Base-by-base conservation (phyloP, 2,888 invertebrate genomes). In the Erebia ligea region DNA sequence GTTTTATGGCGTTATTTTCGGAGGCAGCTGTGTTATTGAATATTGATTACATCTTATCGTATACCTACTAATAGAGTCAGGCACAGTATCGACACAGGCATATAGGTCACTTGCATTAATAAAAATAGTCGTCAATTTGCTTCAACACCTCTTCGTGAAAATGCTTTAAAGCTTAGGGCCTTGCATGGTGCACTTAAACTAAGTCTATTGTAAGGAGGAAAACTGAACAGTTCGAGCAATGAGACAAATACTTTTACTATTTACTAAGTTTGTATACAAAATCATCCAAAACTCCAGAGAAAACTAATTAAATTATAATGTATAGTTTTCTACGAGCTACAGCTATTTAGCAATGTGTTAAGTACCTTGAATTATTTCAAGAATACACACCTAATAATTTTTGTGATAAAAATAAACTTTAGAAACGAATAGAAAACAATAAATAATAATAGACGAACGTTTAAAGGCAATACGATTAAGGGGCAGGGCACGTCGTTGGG, bases 401-500 rank as follows among this genome's bases (percentile, higher is more conserved):
- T 13, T 25, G 34, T 34, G 15, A 79, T 80, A 83, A 81, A 21
- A 13, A 11, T 52, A 71, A n/a, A 56, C 59, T 56, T 54, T 40
- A 63, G 63, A 70, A 84, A 81, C 79, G 78, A 76, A 75, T 78
- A 75, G 76, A 74, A 90, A 88, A 88, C 87, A 85, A 86, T 66
- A 56, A 66, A 58, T 66, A 67, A 84, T 75, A 82, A 10, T 52
- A 52, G 80, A 68, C 34, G 81, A 82, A 83, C 82, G 84, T 81
- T 82, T 80, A 67, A 21, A 63, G 11, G 76, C 81, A 77, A 78
- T 77, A 79, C 82, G 85, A 90, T 92, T 90, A 90, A 86, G 82
- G 81, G 81, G 82, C 92, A 83, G 84, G 80, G 84, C 92, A 92
- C 92, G 91, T 91, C 84, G 83, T 83, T 83, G 81, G 84, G 81